Conservation (phyloP, 2,888 invertebrate genomes). For the Ametastegia equiseti region DNA sequence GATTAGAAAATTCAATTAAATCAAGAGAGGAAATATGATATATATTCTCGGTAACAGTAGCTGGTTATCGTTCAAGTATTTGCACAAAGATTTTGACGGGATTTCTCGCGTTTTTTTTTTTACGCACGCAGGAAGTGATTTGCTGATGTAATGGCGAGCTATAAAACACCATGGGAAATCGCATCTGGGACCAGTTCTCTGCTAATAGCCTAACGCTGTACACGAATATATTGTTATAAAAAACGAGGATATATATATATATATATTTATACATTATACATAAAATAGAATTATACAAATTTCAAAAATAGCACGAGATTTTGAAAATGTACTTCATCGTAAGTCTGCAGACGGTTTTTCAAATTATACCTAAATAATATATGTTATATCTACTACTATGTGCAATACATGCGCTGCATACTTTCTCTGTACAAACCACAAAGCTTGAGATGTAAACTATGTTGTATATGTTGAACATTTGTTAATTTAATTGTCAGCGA, state of each 20-base stretch:
- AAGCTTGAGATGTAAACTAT: slow-evolving; percentile 13
- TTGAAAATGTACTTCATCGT: slow-evolving; percentile 40
- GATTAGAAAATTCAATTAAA: slow-evolving; percentile 65
- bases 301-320: slow-evolving; percentile 5
- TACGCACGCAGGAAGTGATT: slow-evolving; percentile 34
- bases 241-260: background rate
- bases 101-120: slow-evolving; percentile 50
- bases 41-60: background rate
- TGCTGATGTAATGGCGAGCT: slow-evolving; percentile 43
- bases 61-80: slow-evolving; percentile 56
- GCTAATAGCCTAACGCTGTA: slow-evolving; percentile 20
- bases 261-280: too few relatives aligned
- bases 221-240: slow-evolving; percentile 21
- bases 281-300: background rate
- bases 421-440: background rate
- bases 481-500: slow-evolving; percentile 17
- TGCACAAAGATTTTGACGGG: slow-evolving; percentile 57
- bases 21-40: slow-evolving; percentile 45
- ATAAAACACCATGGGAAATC: slow-evolving; percentile 50
- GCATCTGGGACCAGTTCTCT: slow-evolving; percentile 40
- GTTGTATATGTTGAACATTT: background rate
- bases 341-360: slow-evolving; percentile 29
- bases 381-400: background rate
- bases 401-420: background rate
- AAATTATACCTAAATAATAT: too few relatives aligned